Evolutionary conservation across 2,797 vertebrate genomes (phyloP).

Genomic region (Tenualosa ilisha): DNA sequence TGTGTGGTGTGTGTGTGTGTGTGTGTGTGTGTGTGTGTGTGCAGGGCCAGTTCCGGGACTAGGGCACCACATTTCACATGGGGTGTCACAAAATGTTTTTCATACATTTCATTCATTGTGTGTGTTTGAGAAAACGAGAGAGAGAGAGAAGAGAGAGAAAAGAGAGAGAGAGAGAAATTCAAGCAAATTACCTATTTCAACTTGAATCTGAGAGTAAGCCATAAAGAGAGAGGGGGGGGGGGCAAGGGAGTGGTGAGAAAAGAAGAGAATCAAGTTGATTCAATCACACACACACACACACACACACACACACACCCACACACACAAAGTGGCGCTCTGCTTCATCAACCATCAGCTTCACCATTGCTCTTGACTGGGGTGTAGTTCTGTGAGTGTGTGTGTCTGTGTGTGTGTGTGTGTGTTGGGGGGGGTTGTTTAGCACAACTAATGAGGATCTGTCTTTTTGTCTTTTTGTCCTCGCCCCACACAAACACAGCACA

Average conservation of each 20-base stretch:
- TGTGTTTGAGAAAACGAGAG: too few relatives aligned
- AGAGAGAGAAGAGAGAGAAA: too few relatives aligned
- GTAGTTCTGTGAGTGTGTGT: not conserved
- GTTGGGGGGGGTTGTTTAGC: not conserved
- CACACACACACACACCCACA: not conserved
- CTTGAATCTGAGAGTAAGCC: not conserved
- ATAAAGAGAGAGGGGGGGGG: not conserved
- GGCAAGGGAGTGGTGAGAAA: not conserved
- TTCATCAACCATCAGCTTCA: not conserved
- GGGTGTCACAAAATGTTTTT: too few relatives aligned
- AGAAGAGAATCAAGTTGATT: not conserved
- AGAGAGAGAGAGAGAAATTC: too few relatives aligned
- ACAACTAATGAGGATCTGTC: not conserved
- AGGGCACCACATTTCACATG: too few relatives aligned
- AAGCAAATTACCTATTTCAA: too few relatives aligned
- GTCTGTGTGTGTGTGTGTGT: too few relatives aligned
- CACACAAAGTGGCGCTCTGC: not conserved
- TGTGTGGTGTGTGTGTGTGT: not conserved
- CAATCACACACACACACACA: not conserved
- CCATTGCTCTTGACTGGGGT: not conserved
- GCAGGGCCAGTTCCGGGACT: too few relatives aligned
- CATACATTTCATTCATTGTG: too few relatives aligned
- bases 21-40: not conserved
- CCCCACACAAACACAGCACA: too few relatives aligned
- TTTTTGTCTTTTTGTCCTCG: not conserved